Evolutionary conservation across 2,888 invertebrate species (phyloP).

Genomic region (Conops quadrifasciatus): DNA sequence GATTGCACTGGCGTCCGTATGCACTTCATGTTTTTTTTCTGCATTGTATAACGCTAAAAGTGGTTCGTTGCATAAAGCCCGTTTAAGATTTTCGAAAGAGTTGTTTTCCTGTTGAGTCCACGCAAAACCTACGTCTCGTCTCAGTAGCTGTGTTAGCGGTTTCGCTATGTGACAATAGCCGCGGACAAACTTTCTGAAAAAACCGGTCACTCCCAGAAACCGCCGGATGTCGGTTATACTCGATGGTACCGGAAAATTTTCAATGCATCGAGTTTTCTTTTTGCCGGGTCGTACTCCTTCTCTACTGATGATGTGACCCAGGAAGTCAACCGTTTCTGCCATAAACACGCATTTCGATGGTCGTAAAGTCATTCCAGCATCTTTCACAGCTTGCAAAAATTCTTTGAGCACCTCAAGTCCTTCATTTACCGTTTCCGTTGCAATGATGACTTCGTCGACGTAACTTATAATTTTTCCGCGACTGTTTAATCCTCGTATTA

Average conservation of each 20-base stretch:
- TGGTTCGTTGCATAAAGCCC: conserved; percentile 22
- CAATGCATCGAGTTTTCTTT: too few relatives aligned
- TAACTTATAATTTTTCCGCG: conserved; percentile 2
- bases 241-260: conserved; percentile 35
- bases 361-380: background rate
- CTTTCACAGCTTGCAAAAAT: conserved; percentile 16
- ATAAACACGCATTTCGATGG: conserved; percentile 19
- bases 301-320: conserved; percentile 35
- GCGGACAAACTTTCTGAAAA: conserved; percentile 40
- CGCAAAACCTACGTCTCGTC: conserved; percentile 33
- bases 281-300: too few relatives aligned
- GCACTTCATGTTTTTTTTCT: conserved; percentile 24
- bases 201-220: conserved; percentile 39
- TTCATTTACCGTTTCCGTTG: conserved; percentile 18
- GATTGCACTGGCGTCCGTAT: conserved; percentile 13
- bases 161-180: conserved; percentile 31
- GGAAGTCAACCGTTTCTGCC: conserved; percentile 30
- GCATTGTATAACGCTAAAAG: conserved; percentile 29
- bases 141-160: conserved; percentile 38
- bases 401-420: too few relatives aligned
- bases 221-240: conserved; percentile 37
- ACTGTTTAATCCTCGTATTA: too few relatives aligned
- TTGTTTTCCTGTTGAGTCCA: conserved; percentile 36
- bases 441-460: conserved; percentile 40
- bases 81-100: conserved; percentile 27